Evolutionary conservation across 2,888 invertebrate species (phyloP), one percentile per base, ranked within the genome.

Genomic region (Acrocera orbiculus): DNA sequence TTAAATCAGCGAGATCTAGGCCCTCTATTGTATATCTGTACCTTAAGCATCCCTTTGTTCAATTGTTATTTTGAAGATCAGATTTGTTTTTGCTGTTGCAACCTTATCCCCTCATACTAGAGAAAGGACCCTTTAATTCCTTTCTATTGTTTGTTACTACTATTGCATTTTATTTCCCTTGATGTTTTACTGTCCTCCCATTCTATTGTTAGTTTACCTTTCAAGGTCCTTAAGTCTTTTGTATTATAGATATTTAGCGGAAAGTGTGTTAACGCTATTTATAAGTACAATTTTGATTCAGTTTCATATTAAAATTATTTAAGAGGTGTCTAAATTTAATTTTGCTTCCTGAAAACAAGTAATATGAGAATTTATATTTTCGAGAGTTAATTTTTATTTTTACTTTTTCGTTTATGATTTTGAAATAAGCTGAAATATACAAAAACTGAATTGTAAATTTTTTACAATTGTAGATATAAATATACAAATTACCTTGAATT

Each of bases 131-230:
- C 37, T 35, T 40, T 40, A 40, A 40, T 40, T 40, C 40, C 31
- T 25, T 40, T 35, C 35, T 40, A 40, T 40, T 40, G 40, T 40
- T 40, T 40, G 40, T 37, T 40, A 35, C 34, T 36, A 24, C n/a
- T 22, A 22, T 22, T 22, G 22, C n/a, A 22, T 10, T 9, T 22
- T 22, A 22, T 19, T 7, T 22, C 8, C 9, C 4, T 22, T 10
- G 7, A 22, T 10, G 9, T 9, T 22, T 22, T 22, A 27, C 29
- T 27, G 24, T 34, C 24, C 29, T 27, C n/a, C 33, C 10, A 27
- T 27, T 33, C 34, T 28, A 29, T 16, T 13, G 24, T 16, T 22
- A 9, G 9, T 10, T 34, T 34, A 23, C 29, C 27, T 30, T 35
- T 25, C n/a, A 26, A 35, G 16, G 19, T 35, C 22, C 30, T 30